Conservation (phyloP, 2,113 vertebrate species). For the Oncorhynchus nerka region DNA sequence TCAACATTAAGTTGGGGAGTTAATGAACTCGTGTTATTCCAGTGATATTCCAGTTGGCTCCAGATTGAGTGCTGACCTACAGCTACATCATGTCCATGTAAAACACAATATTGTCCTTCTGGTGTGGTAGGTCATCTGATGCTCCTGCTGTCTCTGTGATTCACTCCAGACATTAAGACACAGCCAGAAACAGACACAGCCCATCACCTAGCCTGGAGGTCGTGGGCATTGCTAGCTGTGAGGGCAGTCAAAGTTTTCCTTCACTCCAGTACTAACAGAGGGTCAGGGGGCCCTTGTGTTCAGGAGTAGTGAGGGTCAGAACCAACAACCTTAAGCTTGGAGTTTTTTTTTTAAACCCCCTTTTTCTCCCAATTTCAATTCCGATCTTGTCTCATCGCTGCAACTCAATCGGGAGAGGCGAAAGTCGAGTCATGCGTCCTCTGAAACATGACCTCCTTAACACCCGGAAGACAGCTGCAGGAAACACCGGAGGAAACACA, state of each 20-base stretch:
- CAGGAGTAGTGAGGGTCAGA: background rate
- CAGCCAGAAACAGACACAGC: background rate
- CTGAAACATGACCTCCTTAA: too few species aligned
- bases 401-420: too few species aligned
- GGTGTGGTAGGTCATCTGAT: conserved; percentile 3
- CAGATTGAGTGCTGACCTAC: background rate
- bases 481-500: too few species aligned
- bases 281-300: background rate
- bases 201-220: background rate
- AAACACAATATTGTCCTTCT: background rate
- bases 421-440: too few species aligned
- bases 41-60: background rate
- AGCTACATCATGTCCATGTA: background rate
- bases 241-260: background rate
- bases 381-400: too few species aligned
- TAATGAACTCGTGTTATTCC: background rate
- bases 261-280: background rate
- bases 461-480: too few species aligned
- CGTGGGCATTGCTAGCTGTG: too few species aligned
- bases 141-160: background rate
- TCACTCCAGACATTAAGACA: background rate
- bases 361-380: too few species aligned
- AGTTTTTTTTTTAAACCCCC: too few species aligned
- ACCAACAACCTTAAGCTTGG: background rate
- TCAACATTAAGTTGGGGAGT: background rate